Percentiles rank a stretch among this genome's conserved stretches.
phyloP scores from a whole-genome alignment of 2,888 invertebrate species.

The Schizaphis graminum region DNA sequence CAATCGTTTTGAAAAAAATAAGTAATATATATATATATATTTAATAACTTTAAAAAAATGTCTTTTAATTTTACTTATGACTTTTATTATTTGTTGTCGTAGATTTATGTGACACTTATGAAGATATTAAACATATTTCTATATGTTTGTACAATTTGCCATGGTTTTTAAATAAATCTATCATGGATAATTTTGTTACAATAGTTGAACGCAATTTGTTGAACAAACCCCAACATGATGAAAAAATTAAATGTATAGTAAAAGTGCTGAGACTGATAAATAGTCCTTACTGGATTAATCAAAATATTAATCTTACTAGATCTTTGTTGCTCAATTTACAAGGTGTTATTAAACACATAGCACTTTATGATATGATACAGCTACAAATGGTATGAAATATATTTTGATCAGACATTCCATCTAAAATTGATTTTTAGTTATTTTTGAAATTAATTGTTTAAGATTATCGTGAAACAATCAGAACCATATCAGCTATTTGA shows the following conservation, averaged over 20 bases:
- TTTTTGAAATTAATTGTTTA: slow-evolving; percentile 19
- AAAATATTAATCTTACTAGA: slow-evolving; percentile 54
- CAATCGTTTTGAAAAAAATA: slow-evolving; percentile 47
- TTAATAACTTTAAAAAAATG: neutral
- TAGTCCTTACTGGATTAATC: slow-evolving; percentile 48
- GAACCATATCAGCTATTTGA: slow-evolving; percentile 63
- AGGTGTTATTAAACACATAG: slow-evolving; percentile 11
- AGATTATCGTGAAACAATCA: slow-evolving; percentile 56
- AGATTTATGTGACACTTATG: slow-evolving; percentile 42
- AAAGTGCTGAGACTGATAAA: slow-evolving; percentile 50
- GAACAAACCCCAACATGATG: neutral
- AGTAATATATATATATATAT: slow-evolving; percentile 2
- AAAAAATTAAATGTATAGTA: slow-evolving; percentile 55
- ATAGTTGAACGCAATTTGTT: slow-evolving; percentile 19
- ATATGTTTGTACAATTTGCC: slow-evolving; percentile 61
- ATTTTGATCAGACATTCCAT: neutral
- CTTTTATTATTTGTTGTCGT: neutral
- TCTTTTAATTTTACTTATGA: neutral
- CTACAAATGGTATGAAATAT: slow-evolving; percentile 55
- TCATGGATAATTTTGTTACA: slow-evolving; percentile 20
- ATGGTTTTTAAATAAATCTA: slow-evolving; percentile 41
- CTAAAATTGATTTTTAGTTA: neutral
- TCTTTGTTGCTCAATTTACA: slow-evolving; percentile 48
- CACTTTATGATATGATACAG: slow-evolving; percentile 57
- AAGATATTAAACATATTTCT: slow-evolving; percentile 57